Base-by-base conservation (phyloP, 1,140 invertebrate species). In the Tetramorium alpestre region DNA sequence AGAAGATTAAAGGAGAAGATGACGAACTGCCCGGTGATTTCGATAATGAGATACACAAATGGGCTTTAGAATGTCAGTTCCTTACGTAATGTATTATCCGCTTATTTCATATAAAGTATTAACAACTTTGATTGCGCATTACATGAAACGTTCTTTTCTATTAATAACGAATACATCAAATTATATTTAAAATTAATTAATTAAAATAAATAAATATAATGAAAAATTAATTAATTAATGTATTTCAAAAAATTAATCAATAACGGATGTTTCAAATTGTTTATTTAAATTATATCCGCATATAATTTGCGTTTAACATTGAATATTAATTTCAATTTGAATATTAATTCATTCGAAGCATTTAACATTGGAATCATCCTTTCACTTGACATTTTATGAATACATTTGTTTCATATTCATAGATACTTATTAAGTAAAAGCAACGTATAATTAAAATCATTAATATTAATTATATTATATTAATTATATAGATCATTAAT, bases 61-160 rank as follows among this genome's bases (percentile, higher is more conserved):
- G 98, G 97, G 97, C 98, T 3, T 95, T 99, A 51, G 98, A 99
- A 96, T 98, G 98, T 98, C 96, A 97, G 97, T 96, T 91, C 28
- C 60, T 33, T 44, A 67, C 5, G 62, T 65, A 65, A 64, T 38
- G 8, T 65, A 41, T 65, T n/a, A 65, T 60, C 13, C 58, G 11
- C 25, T 60, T 38, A 65, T 22, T 10, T 11, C 58, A 69, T 60
- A 1, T 62, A 62, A 44, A 77, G 2, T 47, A 76, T 41, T 60
- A 41, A 11, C 22, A 28, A 16, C 18, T 7, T 72, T n/a, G 1
- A 54, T 56, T 11, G 2, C 11, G 11, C 0, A 51, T 33, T 51
- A 13, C 28, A 22, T 10, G 13, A 75, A 13, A 33, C 0, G 6
- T 11, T 28, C 5, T 65, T 33, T 65, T 0, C 5, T 73, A 13